A percentile compares a stretch with the other conserved stretches of the same genome.
These are phyloP conservation scores for Icerya purchasi DNA, from an alignment of 2,888 invertebrate genomes.

Conservation along the genomic window DNA sequence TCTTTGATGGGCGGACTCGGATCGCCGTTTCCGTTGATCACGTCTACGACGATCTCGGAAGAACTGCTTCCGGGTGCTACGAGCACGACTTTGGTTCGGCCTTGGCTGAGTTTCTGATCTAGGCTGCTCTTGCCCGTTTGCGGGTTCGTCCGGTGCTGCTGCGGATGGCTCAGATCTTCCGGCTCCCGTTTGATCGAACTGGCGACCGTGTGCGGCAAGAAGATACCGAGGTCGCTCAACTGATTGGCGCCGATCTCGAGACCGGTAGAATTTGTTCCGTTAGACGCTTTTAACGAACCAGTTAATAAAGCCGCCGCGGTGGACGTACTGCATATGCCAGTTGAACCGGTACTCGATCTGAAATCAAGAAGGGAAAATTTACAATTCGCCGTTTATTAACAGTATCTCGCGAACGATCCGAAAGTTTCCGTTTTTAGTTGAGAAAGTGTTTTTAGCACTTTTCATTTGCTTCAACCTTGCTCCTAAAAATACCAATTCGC, in stretches of 20 bases:
- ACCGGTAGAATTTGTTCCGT: constrained; percentile 47
- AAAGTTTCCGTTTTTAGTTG: too few relatives aligned
- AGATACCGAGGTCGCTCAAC: constrained; percentile 31
- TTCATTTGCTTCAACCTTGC: too few relatives aligned
- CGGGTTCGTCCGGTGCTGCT: constrained; percentile 26
- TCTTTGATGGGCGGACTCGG: constrained; percentile 30
- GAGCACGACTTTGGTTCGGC: constrained; percentile 27
- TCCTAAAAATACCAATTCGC: too few relatives aligned
- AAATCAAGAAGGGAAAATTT: background rate
- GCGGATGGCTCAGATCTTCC: constrained; percentile 46
- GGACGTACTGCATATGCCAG: constrained; percentile 17
- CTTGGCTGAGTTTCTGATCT: constrained; percentile 5
- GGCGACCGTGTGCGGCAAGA: constrained; percentile 25
- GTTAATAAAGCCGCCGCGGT: constrained; percentile 17
- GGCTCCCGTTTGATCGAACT: constrained; percentile 56
- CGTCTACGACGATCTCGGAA: constrained; percentile 30
- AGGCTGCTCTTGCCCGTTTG: background rate
- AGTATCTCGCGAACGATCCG: too few relatives aligned
- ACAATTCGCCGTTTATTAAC: too few relatives aligned
- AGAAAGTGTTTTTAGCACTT: too few relatives aligned
- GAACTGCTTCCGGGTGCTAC: constrained; percentile 23
- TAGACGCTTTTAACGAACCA: constrained; percentile 42
- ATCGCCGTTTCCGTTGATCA: constrained; percentile 26
- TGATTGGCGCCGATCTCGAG: constrained; percentile 30
- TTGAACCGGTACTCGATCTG: constrained; percentile 10